Evolutionary conservation across 2,113 vertebrate genomes (phyloP).

Genomic region (Hiodon alosoides): DNA sequence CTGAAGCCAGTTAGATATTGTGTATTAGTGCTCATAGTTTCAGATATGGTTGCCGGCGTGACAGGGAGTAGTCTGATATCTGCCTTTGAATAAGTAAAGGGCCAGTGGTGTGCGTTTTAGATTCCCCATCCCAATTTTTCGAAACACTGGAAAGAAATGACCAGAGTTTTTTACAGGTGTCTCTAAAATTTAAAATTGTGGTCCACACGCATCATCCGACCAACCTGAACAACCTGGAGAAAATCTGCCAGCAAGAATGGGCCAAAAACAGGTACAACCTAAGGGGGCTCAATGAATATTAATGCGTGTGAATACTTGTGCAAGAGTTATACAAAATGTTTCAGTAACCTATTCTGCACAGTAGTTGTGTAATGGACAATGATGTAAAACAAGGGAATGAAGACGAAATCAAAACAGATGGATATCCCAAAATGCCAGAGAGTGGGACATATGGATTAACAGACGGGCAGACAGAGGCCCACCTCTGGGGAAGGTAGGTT

Average conservation of each 20-base stretch:
- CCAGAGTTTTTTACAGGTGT: neutral
- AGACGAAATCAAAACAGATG: neutral
- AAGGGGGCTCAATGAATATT: no score
- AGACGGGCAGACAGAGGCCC: slow-evolving; percentile 21
- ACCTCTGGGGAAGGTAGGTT: slow-evolving; percentile 84
- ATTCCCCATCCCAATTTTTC: neutral
- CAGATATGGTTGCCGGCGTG: neutral
- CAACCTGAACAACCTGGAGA: no score
- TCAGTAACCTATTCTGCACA: no score
- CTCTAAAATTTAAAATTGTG: neutral
- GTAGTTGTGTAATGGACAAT: no score
- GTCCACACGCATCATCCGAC: no score
- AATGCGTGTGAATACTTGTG: no score
- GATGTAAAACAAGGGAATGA: neutral
- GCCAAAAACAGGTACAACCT: no score
- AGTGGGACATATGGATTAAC: neutral
- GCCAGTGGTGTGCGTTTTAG: neutral
- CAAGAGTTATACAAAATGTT: no score
- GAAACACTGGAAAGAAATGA: neutral
- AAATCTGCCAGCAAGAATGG: no score
- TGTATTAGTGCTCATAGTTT: neutral
- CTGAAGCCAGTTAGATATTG: neutral
- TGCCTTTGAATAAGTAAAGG: neutral
- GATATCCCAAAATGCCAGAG: neutral
- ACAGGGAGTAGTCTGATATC: neutral